These are phyloP conservation scores for Meganola albula DNA, from an alignment of 2,888 invertebrate species.

Conservation along the genomic window DNA sequence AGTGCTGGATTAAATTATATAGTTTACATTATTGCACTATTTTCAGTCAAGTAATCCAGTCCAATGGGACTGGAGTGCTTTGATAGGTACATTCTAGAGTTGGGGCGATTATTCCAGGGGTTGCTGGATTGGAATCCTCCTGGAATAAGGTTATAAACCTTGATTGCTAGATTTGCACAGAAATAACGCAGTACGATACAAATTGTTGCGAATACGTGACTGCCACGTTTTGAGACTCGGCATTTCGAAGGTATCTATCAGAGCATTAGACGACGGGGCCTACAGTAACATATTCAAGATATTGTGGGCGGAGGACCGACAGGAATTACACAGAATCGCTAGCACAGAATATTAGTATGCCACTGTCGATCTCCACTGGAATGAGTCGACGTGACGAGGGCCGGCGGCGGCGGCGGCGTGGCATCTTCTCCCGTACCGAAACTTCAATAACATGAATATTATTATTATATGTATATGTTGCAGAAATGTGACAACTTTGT, in stretches of 20 bases:
- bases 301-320: slow-evolving; percentile 55
- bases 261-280: slow-evolving; percentile 9
- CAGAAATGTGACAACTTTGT: too few relatives aligned
- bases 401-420: slow-evolving; percentile 40
- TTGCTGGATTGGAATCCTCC: too few relatives aligned
- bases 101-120: too few relatives aligned
- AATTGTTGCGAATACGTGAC: slow-evolving; percentile 6
- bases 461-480: too few relatives aligned
- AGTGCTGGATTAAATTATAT: neutral
- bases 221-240: slow-evolving; percentile 14
- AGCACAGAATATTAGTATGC: slow-evolving; percentile 71
- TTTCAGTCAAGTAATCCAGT: too few relatives aligned
- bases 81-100: too few relatives aligned
- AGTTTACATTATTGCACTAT: too few relatives aligned
- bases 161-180: too few relatives aligned
- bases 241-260: slow-evolving; percentile 15
- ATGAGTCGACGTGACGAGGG: slow-evolving; percentile 67
- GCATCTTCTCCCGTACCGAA: slow-evolving; percentile 50
- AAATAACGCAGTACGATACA: too few relatives aligned
- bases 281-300: slow-evolving; percentile 66
- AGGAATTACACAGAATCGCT: slow-evolving; percentile 68
- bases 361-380: slow-evolving; percentile 60
- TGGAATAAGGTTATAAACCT: too few relatives aligned
- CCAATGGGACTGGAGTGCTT: too few relatives aligned
- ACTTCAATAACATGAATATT: slow-evolving; percentile 59